phyloP scores from a whole-genome alignment of 1,140 invertebrate species.

The Drosophila mayri region DNA sequence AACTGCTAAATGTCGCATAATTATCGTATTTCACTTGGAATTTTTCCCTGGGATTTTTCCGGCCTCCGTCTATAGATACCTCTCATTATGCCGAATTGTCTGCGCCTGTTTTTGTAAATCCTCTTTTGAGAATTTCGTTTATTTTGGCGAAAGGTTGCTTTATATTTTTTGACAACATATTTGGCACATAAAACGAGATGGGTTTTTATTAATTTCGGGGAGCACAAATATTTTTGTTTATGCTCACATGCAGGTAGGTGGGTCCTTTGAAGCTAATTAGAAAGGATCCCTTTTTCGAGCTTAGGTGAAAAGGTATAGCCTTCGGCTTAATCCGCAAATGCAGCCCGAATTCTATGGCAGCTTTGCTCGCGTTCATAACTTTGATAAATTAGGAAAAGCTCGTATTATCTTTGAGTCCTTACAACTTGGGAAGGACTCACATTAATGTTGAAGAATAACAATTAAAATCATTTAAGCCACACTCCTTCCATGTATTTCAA shows the following conservation, averaged over 20 bases:
- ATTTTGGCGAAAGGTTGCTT: background rate
- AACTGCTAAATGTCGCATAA: conserved; percentile 82
- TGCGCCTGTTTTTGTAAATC: conserved; percentile 35
- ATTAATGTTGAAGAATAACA: conserved; percentile 73
- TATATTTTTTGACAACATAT: conserved; percentile 49
- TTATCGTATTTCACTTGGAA: conserved; percentile 75
- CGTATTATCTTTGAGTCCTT: conserved; percentile 31
- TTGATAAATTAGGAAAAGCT: conserved; percentile 5
- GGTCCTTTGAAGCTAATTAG: conserved; percentile 58
- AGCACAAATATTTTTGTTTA: conserved; percentile 36
- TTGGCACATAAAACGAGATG: conserved; percentile 71
- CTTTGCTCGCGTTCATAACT: conserved; percentile 1
- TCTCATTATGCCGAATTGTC: conserved; percentile 75
- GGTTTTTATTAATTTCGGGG: conserved; percentile 71
- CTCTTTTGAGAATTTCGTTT: conserved; percentile 26
- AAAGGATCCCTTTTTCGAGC: conserved; percentile 17
- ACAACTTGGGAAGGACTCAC: conserved; percentile 33
- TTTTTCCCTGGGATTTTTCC: conserved; percentile 26
- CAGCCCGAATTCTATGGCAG: background rate
- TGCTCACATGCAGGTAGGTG: conserved; percentile 10
- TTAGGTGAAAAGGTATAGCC: conserved; percentile 18
- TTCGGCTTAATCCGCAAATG: conserved; percentile 10
- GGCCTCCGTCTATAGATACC: conserved; percentile 32
- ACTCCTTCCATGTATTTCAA: conserved; percentile 16
- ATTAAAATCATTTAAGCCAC: conserved; percentile 73